Evolutionary conservation across 2,888 invertebrate genomes (phyloP).

Genomic region (Galeopsomyia nigrocyanea): DNA sequence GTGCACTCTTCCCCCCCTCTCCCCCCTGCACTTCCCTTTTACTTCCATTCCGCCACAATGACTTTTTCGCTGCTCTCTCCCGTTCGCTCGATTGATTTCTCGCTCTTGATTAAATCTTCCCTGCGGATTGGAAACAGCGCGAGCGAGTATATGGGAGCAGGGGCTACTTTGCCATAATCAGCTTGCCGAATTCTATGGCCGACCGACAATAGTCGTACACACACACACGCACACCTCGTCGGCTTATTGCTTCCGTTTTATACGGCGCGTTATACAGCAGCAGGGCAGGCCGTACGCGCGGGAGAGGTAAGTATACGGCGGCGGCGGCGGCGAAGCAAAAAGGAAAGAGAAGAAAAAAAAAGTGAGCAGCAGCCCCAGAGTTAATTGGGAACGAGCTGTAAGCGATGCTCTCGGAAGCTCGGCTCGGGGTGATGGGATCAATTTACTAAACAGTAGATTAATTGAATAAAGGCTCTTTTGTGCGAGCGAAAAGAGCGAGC

Average conservation of each 20-base stretch:
- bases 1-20: not conserved
- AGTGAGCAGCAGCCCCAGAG: constrained; percentile 18
- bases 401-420: constrained; percentile 53
- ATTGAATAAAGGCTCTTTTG: constrained; percentile 62
- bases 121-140: constrained; percentile 43
- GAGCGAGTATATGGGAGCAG: constrained; percentile 13
- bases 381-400: constrained; percentile 40
- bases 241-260: too few species aligned
- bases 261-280: not conserved
- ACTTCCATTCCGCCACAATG: constrained; percentile 42
- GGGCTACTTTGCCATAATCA: constrained; percentile 45
- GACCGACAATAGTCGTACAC: too few species aligned
- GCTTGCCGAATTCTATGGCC: not conserved
- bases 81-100: constrained; percentile 48
- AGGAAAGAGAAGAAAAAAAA: constrained; percentile 3
- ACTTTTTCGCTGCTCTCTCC: constrained; percentile 36
- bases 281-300: not conserved
- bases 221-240: too few species aligned
- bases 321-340: not conserved
- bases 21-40: not conserved
- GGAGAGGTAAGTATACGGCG: not conserved
- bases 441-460: constrained; percentile 66
- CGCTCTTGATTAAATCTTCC: constrained; percentile 49
- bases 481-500: constrained; percentile 33
- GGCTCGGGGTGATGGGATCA: constrained; percentile 57